Percentiles rank a stretch among this genome's conserved stretches.
Evolutionary conservation across 2,888 invertebrate species (phyloP).

Genomic region (Nomada ruficornis): DNA sequence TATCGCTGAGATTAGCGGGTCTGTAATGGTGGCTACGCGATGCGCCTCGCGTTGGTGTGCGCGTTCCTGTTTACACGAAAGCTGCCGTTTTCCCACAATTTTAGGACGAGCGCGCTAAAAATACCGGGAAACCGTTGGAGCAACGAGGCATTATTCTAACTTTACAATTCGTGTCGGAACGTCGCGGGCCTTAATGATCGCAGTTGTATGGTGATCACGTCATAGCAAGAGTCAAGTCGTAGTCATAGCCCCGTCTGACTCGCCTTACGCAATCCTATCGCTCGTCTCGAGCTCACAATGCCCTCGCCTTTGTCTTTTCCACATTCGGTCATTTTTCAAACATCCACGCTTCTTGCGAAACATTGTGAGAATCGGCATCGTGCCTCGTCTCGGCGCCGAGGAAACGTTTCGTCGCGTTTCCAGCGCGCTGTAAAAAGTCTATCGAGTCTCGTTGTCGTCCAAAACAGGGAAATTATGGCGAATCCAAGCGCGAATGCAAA

Average conservation of each 20-base stretch:
- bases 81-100: slow-evolving; percentile 38
- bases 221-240: slow-evolving; percentile 55
- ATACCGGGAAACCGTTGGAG: slow-evolving; percentile 57
- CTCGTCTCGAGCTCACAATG: slow-evolving; percentile 47
- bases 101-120: slow-evolving; percentile 51
- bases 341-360: slow-evolving; percentile 5
- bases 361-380: neutral
- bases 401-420: neutral
- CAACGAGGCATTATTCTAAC: slow-evolving; percentile 53
- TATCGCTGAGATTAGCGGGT: neutral
- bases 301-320: slow-evolving; percentile 47
- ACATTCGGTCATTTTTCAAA: slow-evolving; percentile 38
- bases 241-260: slow-evolving; percentile 51
- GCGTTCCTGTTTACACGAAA: neutral
- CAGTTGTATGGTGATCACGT: slow-evolving; percentile 67
- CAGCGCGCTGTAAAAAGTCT: neutral
- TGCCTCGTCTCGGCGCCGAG: too few relatives aligned
- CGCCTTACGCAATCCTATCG: slow-evolving; percentile 62
- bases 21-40: too few relatives aligned
- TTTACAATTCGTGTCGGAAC: slow-evolving; percentile 67
- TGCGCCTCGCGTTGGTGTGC: too few relatives aligned
- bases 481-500: slow-evolving; percentile 24
- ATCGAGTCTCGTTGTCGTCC: too few relatives aligned
- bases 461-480: neutral
- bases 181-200: slow-evolving; percentile 75